Percentiles rank a stretch among this genome's conserved stretches.
Conservation (phyloP, 2,888 invertebrate genomes). For the Ormyrus nitidulus region DNA sequence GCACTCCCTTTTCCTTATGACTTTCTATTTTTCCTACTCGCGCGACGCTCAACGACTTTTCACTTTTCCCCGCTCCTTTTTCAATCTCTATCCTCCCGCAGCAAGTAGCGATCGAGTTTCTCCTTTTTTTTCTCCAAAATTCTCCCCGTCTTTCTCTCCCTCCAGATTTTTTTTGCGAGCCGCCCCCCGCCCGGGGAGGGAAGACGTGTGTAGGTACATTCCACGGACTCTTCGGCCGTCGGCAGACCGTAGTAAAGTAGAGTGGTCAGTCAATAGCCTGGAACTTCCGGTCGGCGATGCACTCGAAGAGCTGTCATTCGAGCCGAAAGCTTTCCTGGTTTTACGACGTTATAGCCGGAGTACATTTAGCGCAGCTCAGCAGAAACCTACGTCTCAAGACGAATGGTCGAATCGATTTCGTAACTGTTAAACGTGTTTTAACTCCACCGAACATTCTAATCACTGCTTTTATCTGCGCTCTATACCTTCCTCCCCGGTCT, state of each 20-base stretch:
- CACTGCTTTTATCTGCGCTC: no score
- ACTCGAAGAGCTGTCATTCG: constrained; percentile 72
- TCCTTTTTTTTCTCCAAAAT: constrained; percentile 8
- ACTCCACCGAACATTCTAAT: not conserved
- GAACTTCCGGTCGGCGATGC: constrained; percentile 70
- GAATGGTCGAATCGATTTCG: constrained; percentile 27
- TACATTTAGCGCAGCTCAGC: constrained; percentile 53
- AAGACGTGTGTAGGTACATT: constrained; percentile 48
- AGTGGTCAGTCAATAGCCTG: constrained; percentile 73
- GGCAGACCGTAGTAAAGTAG: constrained; percentile 65
- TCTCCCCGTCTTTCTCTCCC: not conserved
- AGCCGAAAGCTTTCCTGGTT: constrained; percentile 69
- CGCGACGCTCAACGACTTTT: constrained; percentile 32
- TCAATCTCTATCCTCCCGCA: constrained; percentile 15
- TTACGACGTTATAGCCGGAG: constrained; percentile 68
- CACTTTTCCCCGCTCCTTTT: constrained; percentile 31
- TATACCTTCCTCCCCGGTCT: no score
- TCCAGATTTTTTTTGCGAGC: not conserved
- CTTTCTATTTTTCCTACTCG: constrained; percentile 6
- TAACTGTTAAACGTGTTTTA: constrained; percentile 30
- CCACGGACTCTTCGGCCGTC: constrained; percentile 58
- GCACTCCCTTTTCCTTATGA: not conserved
- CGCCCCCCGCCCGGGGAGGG: constrained; percentile 4
- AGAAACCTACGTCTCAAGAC: constrained; percentile 48
- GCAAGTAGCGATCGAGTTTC: not conserved